These are phyloP conservation scores for Hypsopygia costalis DNA, from an alignment of 2,888 invertebrate species.

Conservation along the genomic window DNA sequence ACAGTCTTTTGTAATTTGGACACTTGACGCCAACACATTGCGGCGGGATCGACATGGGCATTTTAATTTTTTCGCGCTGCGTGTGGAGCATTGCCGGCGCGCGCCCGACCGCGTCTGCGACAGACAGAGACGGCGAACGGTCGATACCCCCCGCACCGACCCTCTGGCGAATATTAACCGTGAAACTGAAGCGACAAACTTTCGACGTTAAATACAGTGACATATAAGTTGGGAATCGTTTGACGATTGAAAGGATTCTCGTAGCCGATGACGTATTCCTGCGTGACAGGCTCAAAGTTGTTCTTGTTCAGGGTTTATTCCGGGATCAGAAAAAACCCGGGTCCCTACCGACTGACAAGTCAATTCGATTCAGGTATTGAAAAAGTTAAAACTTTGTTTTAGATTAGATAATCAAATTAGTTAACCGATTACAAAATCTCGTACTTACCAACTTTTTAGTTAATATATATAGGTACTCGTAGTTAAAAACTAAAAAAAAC, in stretches of 20 bases:
- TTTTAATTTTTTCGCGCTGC: constrained; percentile 12
- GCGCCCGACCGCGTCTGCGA: constrained; percentile 36
- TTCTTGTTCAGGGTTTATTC: too few relatives aligned
- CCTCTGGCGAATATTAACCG: neutral
- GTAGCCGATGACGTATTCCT: constrained; percentile 14
- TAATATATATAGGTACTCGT: too few relatives aligned
- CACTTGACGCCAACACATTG: constrained; percentile 47
- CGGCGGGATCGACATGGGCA: constrained; percentile 25
- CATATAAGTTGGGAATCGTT: neutral
- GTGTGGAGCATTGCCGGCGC: constrained; percentile 27
- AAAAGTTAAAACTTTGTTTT: too few relatives aligned
- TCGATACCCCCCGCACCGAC: constrained; percentile 38
- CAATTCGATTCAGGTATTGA: too few relatives aligned
- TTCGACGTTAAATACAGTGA: neutral
- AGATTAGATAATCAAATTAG: too few relatives aligned
- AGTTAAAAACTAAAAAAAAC: too few relatives aligned
- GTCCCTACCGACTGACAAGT: too few relatives aligned
- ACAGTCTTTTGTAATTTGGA: constrained; percentile 40
- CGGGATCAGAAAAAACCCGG: too few relatives aligned
- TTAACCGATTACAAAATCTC: too few relatives aligned
- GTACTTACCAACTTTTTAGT: too few relatives aligned
- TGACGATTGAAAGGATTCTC: neutral
- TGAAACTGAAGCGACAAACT: neutral
- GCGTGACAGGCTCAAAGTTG: constrained; percentile 10
- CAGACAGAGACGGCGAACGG: constrained; percentile 34